These are phyloP conservation scores for Trilocha varians DNA, from an alignment of 2,888 invertebrate species.

Conservation along the genomic window DNA sequence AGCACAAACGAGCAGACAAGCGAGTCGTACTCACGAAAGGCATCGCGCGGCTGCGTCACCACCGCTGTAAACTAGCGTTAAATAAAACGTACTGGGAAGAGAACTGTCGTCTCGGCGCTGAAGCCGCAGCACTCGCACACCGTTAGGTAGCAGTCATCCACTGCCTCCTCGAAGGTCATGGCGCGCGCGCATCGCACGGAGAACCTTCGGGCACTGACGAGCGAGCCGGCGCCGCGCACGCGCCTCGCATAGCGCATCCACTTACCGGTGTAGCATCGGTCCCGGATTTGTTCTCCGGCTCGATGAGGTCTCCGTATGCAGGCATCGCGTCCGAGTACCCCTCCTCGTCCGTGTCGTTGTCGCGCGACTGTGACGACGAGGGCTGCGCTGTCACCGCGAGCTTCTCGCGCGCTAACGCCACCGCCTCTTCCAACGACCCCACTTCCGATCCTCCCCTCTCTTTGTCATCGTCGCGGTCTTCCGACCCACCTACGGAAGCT, in stretches of 20 bases:
- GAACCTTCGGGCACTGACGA: conserved; percentile 45
- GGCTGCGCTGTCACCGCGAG: conserved; percentile 46
- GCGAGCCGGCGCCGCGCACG: conserved; percentile 17
- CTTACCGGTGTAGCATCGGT: conserved; percentile 49
- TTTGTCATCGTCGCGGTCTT: conserved; percentile 59
- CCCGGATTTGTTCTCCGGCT: conserved; percentile 44
- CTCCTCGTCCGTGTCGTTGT: conserved; percentile 61
- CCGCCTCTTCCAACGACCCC: conserved; percentile 71
- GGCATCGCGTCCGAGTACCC: conserved; percentile 64
- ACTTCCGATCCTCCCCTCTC: conserved; percentile 50
- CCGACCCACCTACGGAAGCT: conserved; percentile 63
- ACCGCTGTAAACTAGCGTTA: conserved; percentile 61
- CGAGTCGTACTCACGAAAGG: conserved; percentile 64
- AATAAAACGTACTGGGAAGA: conserved; percentile 67
- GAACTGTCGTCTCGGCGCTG: conserved; percentile 64
- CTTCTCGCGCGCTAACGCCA: conserved; percentile 65
- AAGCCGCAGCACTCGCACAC: conserved; percentile 73
- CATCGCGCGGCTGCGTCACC: conserved; percentile 46
- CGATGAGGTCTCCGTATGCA: conserved; percentile 70
- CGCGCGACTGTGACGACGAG: conserved; percentile 50
- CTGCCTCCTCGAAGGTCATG: conserved; percentile 68
- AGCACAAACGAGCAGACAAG: conserved; percentile 43
- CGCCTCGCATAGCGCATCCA: conserved; percentile 23
- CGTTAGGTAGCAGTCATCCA: conserved; percentile 61
- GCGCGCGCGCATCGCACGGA: conserved; percentile 66